These are phyloP conservation scores for Asbolus verrucosus DNA, from an alignment of 1,140 invertebrate genomes.

Conservation along the genomic window DNA sequence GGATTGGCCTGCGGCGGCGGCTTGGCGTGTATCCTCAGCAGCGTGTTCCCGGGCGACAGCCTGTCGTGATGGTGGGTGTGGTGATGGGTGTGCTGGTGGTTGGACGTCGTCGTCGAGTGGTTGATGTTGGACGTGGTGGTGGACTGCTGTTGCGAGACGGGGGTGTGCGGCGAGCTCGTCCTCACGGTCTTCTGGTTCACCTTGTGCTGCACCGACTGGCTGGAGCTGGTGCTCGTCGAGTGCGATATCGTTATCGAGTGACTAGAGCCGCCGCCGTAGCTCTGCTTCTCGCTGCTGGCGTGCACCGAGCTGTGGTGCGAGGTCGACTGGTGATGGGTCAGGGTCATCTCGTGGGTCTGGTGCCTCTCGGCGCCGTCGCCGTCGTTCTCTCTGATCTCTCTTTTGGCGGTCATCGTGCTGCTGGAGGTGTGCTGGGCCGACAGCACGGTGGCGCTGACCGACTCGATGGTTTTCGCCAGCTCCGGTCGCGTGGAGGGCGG, in stretches of 20 bases:
- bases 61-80: constrained; percentile 69
- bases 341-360: constrained; percentile 71
- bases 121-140: constrained; percentile 68
- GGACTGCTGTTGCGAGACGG: constrained; percentile 66
- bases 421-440: constrained; percentile 75
- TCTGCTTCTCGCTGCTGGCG: constrained; percentile 71
- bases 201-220: constrained; percentile 68
- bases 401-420: constrained; percentile 69
- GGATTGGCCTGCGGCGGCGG: constrained; percentile 68
- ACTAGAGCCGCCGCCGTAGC: constrained; percentile 68
- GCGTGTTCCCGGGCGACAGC: constrained; percentile 66
- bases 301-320: constrained; percentile 74
- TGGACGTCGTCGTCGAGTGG: constrained; percentile 56
- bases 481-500: constrained; percentile 70
- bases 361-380: constrained; percentile 66
- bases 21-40: constrained; percentile 59
- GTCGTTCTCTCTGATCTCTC: constrained; percentile 68
- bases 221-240: constrained; percentile 73
- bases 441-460: constrained; percentile 75
- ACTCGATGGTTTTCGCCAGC: constrained; percentile 68
- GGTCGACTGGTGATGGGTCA: constrained; percentile 73
- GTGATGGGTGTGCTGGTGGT: constrained; percentile 70
- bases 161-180: constrained; percentile 68
- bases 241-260: constrained; percentile 74
- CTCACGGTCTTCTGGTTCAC: constrained; percentile 64